Evolutionary conservation across 1,140 invertebrate genomes (phyloP).

Genomic region (Palaemon carinicauda): DNA sequence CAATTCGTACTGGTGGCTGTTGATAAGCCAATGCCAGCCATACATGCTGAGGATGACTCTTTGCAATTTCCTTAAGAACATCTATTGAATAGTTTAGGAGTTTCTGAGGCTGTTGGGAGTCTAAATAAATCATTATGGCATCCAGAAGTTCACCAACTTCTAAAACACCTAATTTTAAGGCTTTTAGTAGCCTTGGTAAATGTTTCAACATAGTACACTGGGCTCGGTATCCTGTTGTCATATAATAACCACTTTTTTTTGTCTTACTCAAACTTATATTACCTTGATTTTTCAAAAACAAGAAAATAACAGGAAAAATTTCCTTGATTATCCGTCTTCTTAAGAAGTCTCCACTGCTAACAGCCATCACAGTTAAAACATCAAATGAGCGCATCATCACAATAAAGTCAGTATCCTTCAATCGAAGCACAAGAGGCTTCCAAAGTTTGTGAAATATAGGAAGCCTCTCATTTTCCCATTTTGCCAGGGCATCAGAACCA

Average conservation of each 20-base stretch:
- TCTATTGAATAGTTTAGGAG: background rate
- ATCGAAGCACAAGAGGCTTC: slow-evolving; percentile 44
- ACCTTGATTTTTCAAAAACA: slow-evolving; percentile 7
- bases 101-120: background rate
- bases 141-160: background rate
- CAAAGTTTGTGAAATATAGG: slow-evolving; percentile 47
- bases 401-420: slow-evolving; percentile 33
- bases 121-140: background rate
- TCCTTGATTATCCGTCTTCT: slow-evolving; percentile 13
- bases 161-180: background rate
- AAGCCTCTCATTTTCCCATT: slow-evolving; percentile 38
- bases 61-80: background rate
- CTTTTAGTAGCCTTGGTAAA: background rate
- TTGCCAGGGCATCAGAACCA: slow-evolving; percentile 24
- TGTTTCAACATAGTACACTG: background rate
- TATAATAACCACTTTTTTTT: slow-evolving; percentile 20
- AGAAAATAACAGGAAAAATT: slow-evolving; percentile 26
- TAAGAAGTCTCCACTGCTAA: slow-evolving; percentile 38
- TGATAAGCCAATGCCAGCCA: slow-evolving; percentile 8
- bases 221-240: slow-evolving; percentile 10
- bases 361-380: slow-evolving; percentile 28
- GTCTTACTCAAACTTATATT: background rate
- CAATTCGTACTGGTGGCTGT: slow-evolving; percentile 3
- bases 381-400: slow-evolving; percentile 18
- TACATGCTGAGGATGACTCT: background rate